phyloP scores from a whole-genome alignment of 2,888 invertebrate genomes.

The Steinernema hermaphroditum region DNA sequence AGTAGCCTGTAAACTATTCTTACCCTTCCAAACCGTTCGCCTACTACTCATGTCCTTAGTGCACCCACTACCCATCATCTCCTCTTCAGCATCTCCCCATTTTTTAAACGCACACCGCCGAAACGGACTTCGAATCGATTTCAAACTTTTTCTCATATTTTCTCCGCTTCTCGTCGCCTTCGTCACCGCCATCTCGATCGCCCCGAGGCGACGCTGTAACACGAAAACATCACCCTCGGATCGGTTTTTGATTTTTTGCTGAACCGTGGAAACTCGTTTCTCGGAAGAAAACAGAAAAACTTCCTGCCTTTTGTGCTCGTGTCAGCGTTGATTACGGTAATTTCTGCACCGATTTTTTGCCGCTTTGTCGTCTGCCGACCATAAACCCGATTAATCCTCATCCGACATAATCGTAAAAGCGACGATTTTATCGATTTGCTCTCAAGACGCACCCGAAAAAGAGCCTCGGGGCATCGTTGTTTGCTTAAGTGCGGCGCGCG shows the following conservation, averaged over 20 bases:
- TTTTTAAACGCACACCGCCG: neutral
- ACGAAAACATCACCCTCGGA: neutral
- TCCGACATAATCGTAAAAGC: neutral
- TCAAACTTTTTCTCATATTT: neutral
- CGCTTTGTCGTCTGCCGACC: neutral
- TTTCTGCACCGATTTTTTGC: too few relatives aligned
- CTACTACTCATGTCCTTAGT: too few relatives aligned
- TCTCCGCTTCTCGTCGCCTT: neutral
- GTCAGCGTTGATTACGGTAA: neutral
- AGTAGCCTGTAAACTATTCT: too few relatives aligned
- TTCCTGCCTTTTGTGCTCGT: neutral
- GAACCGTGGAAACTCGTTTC: conserved; percentile 7
- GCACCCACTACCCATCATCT: too few relatives aligned
- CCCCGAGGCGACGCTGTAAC: conserved; percentile 1
- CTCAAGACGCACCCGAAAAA: neutral
- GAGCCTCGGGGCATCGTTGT: neutral
- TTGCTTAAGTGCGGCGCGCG: neutral
- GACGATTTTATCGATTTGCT: neutral
- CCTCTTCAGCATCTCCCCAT: too few relatives aligned
- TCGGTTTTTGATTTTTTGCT: conserved; percentile 5
- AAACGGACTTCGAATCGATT: neutral
- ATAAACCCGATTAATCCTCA: conserved; percentile 2
- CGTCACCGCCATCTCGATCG: conserved; percentile 5
- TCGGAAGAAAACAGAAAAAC: neutral
- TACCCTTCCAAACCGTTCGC: too few relatives aligned